Conservation (phyloP, 35 echinoderm and acorn worm genomes). For the Ophioderma brevispina region DNA sequence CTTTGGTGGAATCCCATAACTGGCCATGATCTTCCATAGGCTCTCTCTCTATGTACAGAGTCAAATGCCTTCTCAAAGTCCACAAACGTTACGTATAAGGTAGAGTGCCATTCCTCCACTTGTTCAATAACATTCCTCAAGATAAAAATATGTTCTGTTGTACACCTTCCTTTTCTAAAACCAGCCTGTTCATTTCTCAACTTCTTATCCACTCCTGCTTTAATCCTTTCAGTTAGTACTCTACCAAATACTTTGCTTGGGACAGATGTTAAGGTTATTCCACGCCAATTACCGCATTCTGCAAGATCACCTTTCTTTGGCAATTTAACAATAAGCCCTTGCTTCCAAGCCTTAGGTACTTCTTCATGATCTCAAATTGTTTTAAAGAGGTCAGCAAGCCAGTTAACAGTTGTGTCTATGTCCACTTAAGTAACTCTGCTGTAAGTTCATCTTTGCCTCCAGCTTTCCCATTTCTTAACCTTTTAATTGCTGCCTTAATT, state of each 20-base stretch:
- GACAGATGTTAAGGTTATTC: too few species aligned
- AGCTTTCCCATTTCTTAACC: background rate
- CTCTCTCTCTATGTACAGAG: conserved; percentile 23
- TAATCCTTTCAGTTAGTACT: conserved; percentile 27
- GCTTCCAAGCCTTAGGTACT: background rate
- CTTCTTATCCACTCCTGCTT: conserved; percentile 2
- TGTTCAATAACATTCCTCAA: conserved; percentile 57
- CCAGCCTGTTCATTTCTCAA: conserved; percentile 35
- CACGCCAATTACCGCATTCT: conserved; percentile 32
- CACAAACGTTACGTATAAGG: conserved; percentile 41
- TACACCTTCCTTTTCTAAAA: conserved; percentile 18
- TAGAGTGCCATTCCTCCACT: conserved; percentile 4
- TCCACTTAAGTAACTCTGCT: background rate
- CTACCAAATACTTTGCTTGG: too few species aligned
- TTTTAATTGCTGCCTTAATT: conserved; percentile 37
- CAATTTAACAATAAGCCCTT: background rate
- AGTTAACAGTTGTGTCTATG: background rate
- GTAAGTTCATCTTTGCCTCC: background rate
- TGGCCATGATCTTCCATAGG: conserved; percentile 4
- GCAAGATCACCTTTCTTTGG: conserved; percentile 10
- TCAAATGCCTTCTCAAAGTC: conserved; percentile 63
- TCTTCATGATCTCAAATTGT: background rate
- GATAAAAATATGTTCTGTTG: conserved; percentile 41
- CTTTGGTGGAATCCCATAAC: conserved; percentile 46
- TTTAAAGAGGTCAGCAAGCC: background rate